A percentile compares a stretch with the other conserved stretches of the same genome.
Conservation (phyloP, 2,797 vertebrate species). For the Dromococcyx pavoninus region DNA sequence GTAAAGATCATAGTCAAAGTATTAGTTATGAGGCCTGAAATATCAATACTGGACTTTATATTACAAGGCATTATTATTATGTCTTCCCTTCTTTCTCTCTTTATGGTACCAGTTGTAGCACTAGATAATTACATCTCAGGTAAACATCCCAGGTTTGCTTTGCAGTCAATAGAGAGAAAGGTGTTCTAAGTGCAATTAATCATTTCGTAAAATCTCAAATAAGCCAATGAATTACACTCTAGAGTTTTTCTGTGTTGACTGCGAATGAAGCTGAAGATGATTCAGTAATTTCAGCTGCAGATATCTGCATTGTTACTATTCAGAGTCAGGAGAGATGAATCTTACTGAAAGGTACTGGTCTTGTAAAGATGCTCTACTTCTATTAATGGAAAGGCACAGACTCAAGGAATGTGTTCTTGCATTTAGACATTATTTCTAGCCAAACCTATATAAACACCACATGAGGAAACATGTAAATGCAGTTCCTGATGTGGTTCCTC, state of each 20-base stretch:
- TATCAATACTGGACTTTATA: not conserved
- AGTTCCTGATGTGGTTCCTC: not conserved
- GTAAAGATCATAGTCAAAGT: not conserved
- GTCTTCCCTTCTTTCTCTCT: not conserved
- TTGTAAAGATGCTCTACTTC: not conserved
- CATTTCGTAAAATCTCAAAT: not conserved
- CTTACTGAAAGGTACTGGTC: not conserved
- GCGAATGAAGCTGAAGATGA: not conserved
- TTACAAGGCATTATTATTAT: not conserved
- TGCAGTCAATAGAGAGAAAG: not conserved
- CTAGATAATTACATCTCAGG: not conserved
- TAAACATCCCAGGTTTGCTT: not conserved
- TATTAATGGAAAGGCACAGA: not conserved
- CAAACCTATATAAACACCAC: not conserved
- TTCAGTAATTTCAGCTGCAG: not conserved
- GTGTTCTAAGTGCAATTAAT: conserved; percentile 36
- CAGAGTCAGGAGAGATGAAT: not conserved
- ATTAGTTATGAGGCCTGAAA: not conserved
- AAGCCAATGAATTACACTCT: not conserved
- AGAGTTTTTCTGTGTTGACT: not conserved
- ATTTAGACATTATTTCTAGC: not conserved
- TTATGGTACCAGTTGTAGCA: not conserved
- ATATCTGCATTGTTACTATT: not conserved
- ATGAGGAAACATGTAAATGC: not conserved
- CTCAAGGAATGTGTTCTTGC: not conserved